These are phyloP conservation scores for Acrocephalus scirpaceus DNA, from an alignment of 2,797 vertebrate species.

Conservation along the genomic window DNA sequence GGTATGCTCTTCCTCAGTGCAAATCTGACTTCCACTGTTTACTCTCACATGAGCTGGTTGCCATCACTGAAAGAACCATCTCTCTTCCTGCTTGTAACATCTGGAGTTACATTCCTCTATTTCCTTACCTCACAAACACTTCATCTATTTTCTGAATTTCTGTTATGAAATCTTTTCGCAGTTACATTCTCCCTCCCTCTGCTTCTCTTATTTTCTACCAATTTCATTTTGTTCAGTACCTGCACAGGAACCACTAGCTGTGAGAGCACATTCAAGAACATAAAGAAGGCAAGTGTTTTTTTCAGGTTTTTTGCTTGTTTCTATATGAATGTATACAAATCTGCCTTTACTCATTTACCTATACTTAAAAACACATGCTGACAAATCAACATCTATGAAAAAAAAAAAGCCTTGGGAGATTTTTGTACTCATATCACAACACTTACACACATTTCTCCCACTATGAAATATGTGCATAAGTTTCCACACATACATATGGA, in stretches of 20 bases:
- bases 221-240: neutral
- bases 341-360: neutral
- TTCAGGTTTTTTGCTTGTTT: rapidly evolving
- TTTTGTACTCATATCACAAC: neutral
- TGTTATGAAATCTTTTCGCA: neutral
- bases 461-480: neutral
- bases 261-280: neutral
- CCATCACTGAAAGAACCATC: neutral
- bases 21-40: neutral
- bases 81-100: neutral
- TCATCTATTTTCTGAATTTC: neutral
- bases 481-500: neutral
- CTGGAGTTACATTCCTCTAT: neutral
- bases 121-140: neutral
- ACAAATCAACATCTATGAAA: neutral
- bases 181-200: neutral
- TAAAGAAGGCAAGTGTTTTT: neutral
- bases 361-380: neutral
- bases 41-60: neutral
- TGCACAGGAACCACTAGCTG: neutral
- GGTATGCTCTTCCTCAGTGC: neutral
- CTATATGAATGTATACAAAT: neutral
- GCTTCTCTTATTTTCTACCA: neutral
- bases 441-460: neutral
- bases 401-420: neutral